Conservation (phyloP, 2,797 vertebrate genomes). For the Xyrichtys novacula region DNA sequence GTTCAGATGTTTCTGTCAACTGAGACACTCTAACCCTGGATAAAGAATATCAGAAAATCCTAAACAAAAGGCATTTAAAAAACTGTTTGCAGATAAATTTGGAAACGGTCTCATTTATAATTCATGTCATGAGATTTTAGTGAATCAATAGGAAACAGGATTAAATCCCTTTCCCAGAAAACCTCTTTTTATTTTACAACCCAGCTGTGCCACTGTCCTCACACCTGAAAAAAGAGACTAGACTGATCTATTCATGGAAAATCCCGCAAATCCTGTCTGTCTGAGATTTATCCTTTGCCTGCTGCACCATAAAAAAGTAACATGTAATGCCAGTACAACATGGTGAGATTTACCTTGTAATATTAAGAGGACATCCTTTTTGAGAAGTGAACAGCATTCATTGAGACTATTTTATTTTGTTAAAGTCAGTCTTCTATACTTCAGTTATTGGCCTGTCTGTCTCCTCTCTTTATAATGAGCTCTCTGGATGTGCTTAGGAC, state of each 20-base stretch:
- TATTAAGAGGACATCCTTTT: background rate
- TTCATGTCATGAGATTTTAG: constrained; percentile 44
- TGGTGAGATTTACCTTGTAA: background rate
- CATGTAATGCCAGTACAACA: background rate
- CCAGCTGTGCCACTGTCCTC: background rate
- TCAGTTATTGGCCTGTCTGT: constrained; percentile 1
- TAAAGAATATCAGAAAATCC: constrained; percentile 9
- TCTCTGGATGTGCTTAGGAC: constrained; percentile 24
- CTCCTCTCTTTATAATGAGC: constrained; percentile 56
- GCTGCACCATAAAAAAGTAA: background rate
- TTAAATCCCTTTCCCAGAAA: constrained; percentile 16
- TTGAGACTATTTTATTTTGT: constrained; percentile 1
- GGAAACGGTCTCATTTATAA: constrained; percentile 42
- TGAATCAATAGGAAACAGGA: constrained; percentile 31
- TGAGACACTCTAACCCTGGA: constrained; percentile 1
- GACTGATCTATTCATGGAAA: constrained; percentile 19
- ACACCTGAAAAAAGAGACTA: background rate
- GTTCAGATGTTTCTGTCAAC: background rate
- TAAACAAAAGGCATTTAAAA: background rate
- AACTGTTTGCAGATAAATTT: constrained; percentile 24
- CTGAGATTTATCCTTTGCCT: background rate
- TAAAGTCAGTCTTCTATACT: background rate
- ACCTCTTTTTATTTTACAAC: constrained; percentile 13
- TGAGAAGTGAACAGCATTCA: constrained; percentile 1
- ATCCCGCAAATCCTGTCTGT: constrained; percentile 17